Conservation (phyloP, 2,797 vertebrate species). For the Clarias laeviceps region DNA sequence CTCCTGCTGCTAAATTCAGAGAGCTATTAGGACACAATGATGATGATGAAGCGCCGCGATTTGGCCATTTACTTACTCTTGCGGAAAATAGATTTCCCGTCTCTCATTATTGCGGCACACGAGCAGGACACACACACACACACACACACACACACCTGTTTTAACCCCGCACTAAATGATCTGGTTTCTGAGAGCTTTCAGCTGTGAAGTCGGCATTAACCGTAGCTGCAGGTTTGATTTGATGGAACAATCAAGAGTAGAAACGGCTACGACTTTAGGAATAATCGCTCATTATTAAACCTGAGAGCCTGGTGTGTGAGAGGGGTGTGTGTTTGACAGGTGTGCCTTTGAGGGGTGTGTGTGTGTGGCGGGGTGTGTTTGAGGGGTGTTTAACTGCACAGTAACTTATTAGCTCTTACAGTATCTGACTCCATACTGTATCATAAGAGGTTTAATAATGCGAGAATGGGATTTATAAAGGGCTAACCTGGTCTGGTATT, state of each 20-base stretch:
- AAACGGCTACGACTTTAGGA: no score
- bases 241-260: constrained; percentile 9
- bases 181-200: constrained; percentile 20
- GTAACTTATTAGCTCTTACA: no score
- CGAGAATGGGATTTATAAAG: no score
- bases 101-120: constrained; percentile 22
- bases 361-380: not conserved
- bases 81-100: constrained; percentile 41
- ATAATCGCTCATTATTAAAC: not conserved
- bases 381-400: not conserved
- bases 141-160: constrained; percentile 17
- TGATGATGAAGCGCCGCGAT: constrained; percentile 37
- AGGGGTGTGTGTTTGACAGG: not conserved
- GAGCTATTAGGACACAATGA: constrained; percentile 36
- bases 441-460: no score
- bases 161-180: constrained; percentile 15
- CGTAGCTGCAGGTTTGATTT: not conserved
- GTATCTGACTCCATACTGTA: no score
- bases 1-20: constrained; percentile 32
- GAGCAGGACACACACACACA: not conserved
- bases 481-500: no score
- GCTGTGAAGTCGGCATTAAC: not conserved
- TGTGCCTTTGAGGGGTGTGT: not conserved
- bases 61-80: constrained; percentile 41
- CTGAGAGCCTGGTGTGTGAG: not conserved